A percentile compares a stretch with the other conserved stretches of the same genome.
phyloP scores from a whole-genome alignment of 1,140 invertebrate species.

The Elymnias hypermnestra region DNA sequence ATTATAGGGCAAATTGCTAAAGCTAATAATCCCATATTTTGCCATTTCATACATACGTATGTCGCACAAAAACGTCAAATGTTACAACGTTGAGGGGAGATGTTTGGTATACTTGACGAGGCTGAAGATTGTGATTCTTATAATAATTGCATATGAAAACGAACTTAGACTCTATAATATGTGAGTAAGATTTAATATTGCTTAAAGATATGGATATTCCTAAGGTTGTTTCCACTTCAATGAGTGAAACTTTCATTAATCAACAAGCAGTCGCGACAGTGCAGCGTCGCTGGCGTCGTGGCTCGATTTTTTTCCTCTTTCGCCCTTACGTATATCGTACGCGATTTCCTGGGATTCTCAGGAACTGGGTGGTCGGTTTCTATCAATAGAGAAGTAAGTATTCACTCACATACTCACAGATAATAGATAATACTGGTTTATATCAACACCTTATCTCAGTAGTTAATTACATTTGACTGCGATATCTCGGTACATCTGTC shows the following conservation, averaged over 20 bases:
- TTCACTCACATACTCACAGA: background rate
- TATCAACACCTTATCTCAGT: background rate
- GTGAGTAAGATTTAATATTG: slow-evolving; percentile 16
- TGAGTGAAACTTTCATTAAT: slow-evolving; percentile 68
- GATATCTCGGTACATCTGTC: background rate
- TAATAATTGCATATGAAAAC: too few species aligned
- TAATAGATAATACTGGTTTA: slow-evolving; percentile 3
- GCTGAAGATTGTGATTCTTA: slow-evolving; percentile 18
- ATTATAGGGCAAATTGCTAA: slow-evolving; percentile 30
- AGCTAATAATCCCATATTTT: slow-evolving; percentile 63
- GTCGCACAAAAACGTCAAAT: slow-evolving; percentile 72
- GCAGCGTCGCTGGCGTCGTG: slow-evolving; percentile 62
- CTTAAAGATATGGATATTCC: slow-evolving; percentile 7
- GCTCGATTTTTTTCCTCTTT: slow-evolving; percentile 69
- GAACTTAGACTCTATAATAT: too few species aligned
- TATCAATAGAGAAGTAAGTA: slow-evolving; percentile 36
- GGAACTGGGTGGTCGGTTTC: slow-evolving; percentile 61
- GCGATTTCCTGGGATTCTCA: slow-evolving; percentile 68
- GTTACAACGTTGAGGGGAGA: slow-evolving; percentile 71
- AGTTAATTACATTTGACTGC: background rate
- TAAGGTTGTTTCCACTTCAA: slow-evolving; percentile 52
- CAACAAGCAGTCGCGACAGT: slow-evolving; percentile 69
- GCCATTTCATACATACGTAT: slow-evolving; percentile 68
- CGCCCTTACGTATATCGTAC: slow-evolving; percentile 70
- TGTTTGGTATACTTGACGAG: slow-evolving; percentile 63